Conservation (phyloP, 1,140 invertebrate genomes). For the Drosophila ficusphila region DNA sequence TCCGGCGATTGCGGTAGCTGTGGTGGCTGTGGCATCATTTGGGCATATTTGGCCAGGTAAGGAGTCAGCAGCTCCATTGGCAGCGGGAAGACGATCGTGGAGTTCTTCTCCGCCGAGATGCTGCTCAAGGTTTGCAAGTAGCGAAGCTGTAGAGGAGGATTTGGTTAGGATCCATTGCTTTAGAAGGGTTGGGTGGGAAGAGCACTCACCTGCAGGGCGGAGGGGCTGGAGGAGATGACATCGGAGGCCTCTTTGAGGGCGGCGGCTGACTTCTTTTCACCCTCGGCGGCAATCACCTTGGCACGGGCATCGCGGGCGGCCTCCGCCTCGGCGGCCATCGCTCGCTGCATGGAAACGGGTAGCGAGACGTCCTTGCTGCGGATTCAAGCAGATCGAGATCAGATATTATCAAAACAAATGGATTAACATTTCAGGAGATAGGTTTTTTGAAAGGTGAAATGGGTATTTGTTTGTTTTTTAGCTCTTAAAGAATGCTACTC, state of each 20-base stretch:
- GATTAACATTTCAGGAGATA: too few species aligned
- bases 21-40: constrained; percentile 35
- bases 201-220: constrained; percentile 87
- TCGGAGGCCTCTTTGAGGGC: constrained; percentile 96
- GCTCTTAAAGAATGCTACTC: constrained; percentile 79
- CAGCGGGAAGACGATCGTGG: constrained; percentile 96
- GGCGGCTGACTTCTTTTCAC: constrained; percentile 94
- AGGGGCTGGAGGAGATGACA: constrained; percentile 93
- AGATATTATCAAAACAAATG: too few species aligned
- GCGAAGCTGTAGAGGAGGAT: constrained; percentile 20
- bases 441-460: too few species aligned
- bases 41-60: constrained; percentile 68
- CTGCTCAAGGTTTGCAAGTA: constrained; percentile 90
- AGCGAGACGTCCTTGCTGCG: constrained; percentile 95
- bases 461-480: too few species aligned
- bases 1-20: not conserved
- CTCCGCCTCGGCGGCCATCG: constrained; percentile 95
- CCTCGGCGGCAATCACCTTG: constrained; percentile 91
- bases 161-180: not conserved
- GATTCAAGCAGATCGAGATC: not conserved
- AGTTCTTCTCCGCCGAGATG: constrained; percentile 96
- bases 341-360: constrained; percentile 92
- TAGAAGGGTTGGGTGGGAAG: not conserved
- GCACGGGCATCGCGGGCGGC: constrained; percentile 90
- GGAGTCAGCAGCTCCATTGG: constrained; percentile 89